Evolutionary conservation across 2,888 invertebrate species (phyloP).

Genomic region (Carabus problematicus): DNA sequence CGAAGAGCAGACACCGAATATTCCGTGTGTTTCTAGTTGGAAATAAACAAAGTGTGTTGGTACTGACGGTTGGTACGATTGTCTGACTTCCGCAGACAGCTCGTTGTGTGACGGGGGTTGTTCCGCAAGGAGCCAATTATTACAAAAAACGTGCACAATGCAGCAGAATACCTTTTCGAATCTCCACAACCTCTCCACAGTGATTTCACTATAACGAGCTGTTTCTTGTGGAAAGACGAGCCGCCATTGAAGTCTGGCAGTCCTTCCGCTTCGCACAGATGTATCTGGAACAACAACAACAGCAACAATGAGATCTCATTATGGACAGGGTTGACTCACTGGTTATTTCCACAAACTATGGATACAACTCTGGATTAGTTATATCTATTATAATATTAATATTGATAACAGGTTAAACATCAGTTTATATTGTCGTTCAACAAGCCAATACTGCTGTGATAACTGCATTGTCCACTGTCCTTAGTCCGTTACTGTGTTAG

Average conservation of each 20-base stretch:
- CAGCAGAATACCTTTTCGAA: slow-evolving; percentile 60
- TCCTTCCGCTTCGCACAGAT: slow-evolving; percentile 79
- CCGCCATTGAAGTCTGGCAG: slow-evolving; percentile 72
- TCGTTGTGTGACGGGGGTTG: not conserved
- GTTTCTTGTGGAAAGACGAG: slow-evolving; percentile 72
- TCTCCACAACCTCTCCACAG: slow-evolving; percentile 71
- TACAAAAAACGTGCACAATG: slow-evolving; percentile 1
- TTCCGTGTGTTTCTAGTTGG: too few species aligned
- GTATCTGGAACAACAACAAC: slow-evolving; percentile 63
- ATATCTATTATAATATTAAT: too few species aligned
- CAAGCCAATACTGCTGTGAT: too few species aligned
- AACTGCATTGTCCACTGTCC: too few species aligned
- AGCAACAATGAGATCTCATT: not conserved
- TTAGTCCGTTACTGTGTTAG: slow-evolving; percentile 2
- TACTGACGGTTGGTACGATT: too few species aligned
- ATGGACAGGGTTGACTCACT: not conserved
- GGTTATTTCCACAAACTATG: slow-evolving; percentile 3
- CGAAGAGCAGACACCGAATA: too few species aligned
- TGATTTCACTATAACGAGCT: slow-evolving; percentile 77
- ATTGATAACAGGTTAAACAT: too few species aligned
- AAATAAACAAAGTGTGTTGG: too few species aligned
- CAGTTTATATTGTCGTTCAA: too few species aligned
- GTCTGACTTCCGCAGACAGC: too few species aligned
- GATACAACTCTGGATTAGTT: too few species aligned
- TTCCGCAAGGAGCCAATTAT: slow-evolving; percentile 21